phyloP scores from a whole-genome alignment of 2,888 invertebrate genomes.

The Ptycholaimellus sp. region DNA sequence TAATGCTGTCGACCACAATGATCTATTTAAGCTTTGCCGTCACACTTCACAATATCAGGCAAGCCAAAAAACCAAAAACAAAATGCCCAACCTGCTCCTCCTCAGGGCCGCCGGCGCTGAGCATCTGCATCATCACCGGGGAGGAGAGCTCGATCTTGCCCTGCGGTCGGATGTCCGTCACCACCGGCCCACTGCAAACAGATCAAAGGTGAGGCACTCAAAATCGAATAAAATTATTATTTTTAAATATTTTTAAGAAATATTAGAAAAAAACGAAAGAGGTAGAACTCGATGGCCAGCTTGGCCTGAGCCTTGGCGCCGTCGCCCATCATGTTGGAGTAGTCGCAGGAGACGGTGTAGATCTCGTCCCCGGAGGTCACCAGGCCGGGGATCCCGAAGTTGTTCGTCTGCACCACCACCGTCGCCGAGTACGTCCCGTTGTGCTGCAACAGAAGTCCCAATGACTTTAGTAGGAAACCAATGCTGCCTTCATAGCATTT shows the following conservation, averaged over 20 bases:
- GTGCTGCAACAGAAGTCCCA: slow-evolving; percentile 4
- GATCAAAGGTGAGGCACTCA: not conserved
- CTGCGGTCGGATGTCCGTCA: slow-evolving; percentile 22
- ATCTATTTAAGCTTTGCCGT: no score
- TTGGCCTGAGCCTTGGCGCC: slow-evolving; percentile 20
- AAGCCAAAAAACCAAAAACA: not conserved
- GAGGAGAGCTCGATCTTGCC: slow-evolving; percentile 25
- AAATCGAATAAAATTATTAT: no score
- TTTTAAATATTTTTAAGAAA: no score
- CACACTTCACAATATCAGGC: no score
- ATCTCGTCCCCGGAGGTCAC: slow-evolving; percentile 25
- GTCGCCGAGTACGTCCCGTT: slow-evolving; percentile 24
- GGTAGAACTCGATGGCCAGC: slow-evolving; percentile 19
- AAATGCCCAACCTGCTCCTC: slow-evolving; percentile 9
- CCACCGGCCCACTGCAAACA: slow-evolving; percentile 18
- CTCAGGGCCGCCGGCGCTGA: slow-evolving; percentile 14
- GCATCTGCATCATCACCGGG: slow-evolving; percentile 24
- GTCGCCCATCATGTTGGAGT: slow-evolving; percentile 21
- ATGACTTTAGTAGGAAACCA: no score
- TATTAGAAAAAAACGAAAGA: no score
- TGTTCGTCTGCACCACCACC: slow-evolving; percentile 25
- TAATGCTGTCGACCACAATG: no score
- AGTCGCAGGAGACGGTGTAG: slow-evolving; percentile 19
- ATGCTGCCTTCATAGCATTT: not conserved
- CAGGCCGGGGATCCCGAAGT: slow-evolving; percentile 23